phyloP scores from a whole-genome alignment of 2,888 invertebrate species.

The Ormyrus pomaceus region DNA sequence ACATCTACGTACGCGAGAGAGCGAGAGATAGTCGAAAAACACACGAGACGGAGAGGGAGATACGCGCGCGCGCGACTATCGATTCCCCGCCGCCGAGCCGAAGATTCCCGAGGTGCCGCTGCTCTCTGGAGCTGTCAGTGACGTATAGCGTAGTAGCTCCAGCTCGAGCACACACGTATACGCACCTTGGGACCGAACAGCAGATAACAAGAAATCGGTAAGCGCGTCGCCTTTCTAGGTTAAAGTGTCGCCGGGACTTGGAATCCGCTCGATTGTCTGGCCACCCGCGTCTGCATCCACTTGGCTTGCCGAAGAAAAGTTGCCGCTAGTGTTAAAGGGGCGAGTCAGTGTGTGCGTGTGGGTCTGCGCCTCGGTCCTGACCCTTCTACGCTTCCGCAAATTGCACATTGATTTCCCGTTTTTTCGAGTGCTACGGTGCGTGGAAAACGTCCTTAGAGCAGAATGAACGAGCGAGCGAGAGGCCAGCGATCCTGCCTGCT shows the following conservation, averaged over 20 bases:
- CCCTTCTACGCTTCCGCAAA: not conserved
- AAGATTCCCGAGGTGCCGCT: conserved; percentile 62
- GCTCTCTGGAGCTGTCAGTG: conserved; percentile 39
- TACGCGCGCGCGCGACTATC: conserved; percentile 62
- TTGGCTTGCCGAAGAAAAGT: not conserved
- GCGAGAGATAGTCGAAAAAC: not conserved
- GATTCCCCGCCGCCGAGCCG: conserved; percentile 64
- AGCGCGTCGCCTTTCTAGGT: not conserved
- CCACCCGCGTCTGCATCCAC: not conserved
- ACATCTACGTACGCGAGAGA: not conserved
- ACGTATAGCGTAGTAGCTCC: conserved; percentile 14
- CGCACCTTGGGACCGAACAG: not conserved
- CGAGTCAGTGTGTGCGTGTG: not conserved
- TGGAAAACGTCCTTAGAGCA: too few relatives aligned
- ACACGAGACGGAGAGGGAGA: conserved; percentile 1
- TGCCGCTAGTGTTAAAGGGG: conserved; percentile 23
- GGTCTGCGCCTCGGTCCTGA: not conserved
- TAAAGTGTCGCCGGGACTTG: not conserved
- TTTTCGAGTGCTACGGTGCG: too few relatives aligned
- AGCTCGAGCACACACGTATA: not conserved
- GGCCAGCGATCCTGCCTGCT: too few relatives aligned
- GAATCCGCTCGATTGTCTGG: not conserved
- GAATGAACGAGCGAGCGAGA: not conserved
- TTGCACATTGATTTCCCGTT: conserved; percentile 7
- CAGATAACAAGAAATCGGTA: not conserved